Evolutionary conservation across 2,797 vertebrate species (phyloP), one percentile per base, ranked within the genome.

Genomic region (Erpetoichthys calabaricus): DNA sequence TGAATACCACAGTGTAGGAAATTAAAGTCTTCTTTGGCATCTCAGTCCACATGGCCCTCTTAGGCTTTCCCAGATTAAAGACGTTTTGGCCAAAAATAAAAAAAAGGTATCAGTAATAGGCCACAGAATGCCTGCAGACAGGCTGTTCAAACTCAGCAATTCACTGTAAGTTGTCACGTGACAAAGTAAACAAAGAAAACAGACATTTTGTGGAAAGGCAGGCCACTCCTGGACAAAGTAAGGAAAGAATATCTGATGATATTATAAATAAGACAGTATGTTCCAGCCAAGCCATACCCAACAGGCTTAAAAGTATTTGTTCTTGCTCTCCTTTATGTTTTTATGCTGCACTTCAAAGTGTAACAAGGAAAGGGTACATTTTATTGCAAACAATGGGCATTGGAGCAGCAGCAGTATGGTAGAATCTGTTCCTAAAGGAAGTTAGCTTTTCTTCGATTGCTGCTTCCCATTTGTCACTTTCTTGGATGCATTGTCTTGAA

Each of bases 1-100:
- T 70, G 3, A 67, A 68, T 55, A 65, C 59, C 4, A 72, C 61
- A 45, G 10, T 51, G 25, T 44, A 73, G 46, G 61, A 70, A 68
- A 65, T 66, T 0, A 64, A 64, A 45, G 55, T 60, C 51, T 69
- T 64, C 58, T 67, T 67, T 53, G 62, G 57, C 3, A 61, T 59
- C 10, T 62, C 60, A 64, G 44, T 64, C 7, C 55, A 68, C 56
- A 64, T 67, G 51, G 56, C 44, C 53, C 70, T 57, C 45, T 51
- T 63, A 51, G 50, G 60, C 41, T 64, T 59, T 56, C 59, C 62
- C 42, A 62, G 59, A 59, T 64, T 67, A 3, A 60, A 65, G 56
- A 64, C 57, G 56, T 63, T 61, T 61, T 59, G 62, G 59, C 61
- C 57, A 51, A 60, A 42, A 44, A n/a, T n/a, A 63, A 63, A 56